A percentile compares a stretch with the other conserved stretches of the same genome.
Conservation (phyloP, 2,888 invertebrate genomes). For the Drosophila yooni region DNA sequence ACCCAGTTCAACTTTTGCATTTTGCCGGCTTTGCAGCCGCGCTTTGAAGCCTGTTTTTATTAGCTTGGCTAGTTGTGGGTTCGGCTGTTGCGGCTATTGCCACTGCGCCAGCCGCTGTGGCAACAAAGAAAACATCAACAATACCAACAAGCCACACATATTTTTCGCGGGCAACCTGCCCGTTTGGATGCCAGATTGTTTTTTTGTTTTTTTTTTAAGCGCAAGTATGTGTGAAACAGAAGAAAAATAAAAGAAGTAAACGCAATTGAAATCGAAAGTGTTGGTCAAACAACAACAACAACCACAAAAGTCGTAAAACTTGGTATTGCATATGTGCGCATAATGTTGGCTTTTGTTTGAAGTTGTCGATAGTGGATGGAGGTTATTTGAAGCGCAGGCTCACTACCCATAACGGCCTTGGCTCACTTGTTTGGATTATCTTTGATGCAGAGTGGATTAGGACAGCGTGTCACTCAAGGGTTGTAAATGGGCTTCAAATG, state of each 20-base stretch:
- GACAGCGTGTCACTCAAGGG: conserved; percentile 27
- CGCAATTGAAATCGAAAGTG: conserved; percentile 83
- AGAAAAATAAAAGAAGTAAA: conserved; percentile 62
- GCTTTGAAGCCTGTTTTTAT: conserved; percentile 74
- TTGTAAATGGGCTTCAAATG: conserved; percentile 13
- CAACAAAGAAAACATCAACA: conserved; percentile 42
- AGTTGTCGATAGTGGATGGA: conserved; percentile 27
- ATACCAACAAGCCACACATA: conserved; percentile 21
- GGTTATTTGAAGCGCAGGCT: conserved; percentile 67
- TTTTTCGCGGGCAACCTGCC: conserved; percentile 73
- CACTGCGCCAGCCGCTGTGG: conserved; percentile 22
- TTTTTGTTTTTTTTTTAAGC: conserved; percentile 3
- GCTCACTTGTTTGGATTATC: conserved; percentile 60
- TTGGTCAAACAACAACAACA: conserved; percentile 56
- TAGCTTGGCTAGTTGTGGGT: conserved; percentile 74
- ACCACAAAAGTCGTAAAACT: conserved; percentile 46
- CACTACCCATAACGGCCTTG: conserved; percentile 71
- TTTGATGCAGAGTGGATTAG: conserved; percentile 50
- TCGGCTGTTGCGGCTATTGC: conserved; percentile 34
- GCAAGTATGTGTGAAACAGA: conserved; percentile 26
- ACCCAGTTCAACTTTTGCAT: conserved; percentile 83
- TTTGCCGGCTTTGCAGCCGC: conserved; percentile 80
- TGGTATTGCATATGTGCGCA: conserved; percentile 53
- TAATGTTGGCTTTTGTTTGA: conserved; percentile 44
- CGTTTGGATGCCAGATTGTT: conserved; percentile 1